Evolutionary conservation across 2,113 vertebrate species (phyloP), one percentile per base, ranked within the genome.

Genomic region (Muntiacus reevesi): DNA sequence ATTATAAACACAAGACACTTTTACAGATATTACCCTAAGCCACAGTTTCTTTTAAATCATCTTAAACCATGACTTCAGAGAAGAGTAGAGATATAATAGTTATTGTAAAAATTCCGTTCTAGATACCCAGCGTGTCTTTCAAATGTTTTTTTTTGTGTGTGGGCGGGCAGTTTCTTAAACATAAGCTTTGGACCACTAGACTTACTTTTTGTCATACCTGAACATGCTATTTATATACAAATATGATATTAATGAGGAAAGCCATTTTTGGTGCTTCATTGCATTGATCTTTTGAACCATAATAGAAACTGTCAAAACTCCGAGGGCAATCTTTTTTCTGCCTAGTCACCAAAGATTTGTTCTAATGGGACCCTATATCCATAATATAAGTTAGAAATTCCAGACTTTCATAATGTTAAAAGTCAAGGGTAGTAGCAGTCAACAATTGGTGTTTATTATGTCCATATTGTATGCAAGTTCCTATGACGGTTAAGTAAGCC

Each of bases 381-480:
- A 57, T 71, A 93, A 52, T 83, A 8, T 47, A 64, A 87, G 28
- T 92, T 87, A 82, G 57, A 93, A 92, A 87, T 90, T 90, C 28
- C 14, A 76, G 71, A 45, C 7, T 54, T 7, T 33, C 3, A 30
- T 93, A 50, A 81, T 92, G 54, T 55, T 89, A 59, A 91, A 81
- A 83, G 54, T 67, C 45, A 81, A 89, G 74, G 27, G 6, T 93
- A 43, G 7, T 74, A 11, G 23, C 30, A 87, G 60, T 62, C 30
- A 62, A 28, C 54, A 97, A 50, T 87, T 92, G 15, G 2, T 94
- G 19, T 86, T 95, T 87, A 62, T 84, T 95, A 88, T 90, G 36
- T 8, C 17, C 13, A 43, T 30, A 47, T 6, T 40, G 0, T 94
- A 57, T 93, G 16, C 17, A 47, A 67, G 30, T 50, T 40, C 25